These are phyloP conservation scores for Kobus ellipsiprymnus DNA, from an alignment of 2,113 vertebrate species.

Conservation along the genomic window DNA sequence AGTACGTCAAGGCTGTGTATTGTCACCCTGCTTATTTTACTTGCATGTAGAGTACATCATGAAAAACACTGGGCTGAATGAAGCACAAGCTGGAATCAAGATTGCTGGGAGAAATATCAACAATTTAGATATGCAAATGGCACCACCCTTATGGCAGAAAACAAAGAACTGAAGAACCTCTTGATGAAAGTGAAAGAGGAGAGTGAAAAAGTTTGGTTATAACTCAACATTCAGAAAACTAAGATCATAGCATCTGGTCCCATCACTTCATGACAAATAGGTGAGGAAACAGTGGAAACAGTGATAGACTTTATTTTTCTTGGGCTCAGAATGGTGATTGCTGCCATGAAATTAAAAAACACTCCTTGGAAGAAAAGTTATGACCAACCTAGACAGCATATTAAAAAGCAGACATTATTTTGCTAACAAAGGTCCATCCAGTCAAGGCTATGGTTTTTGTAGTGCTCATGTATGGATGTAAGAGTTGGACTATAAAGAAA, in stretches of 20 bases:
- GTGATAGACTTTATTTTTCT: neutral
- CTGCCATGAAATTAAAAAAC: neutral
- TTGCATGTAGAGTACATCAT: neutral
- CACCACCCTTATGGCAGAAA: neutral
- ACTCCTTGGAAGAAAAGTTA: neutral
- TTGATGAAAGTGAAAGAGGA: neutral
- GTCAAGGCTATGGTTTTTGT: neutral
- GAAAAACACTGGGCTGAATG: neutral
- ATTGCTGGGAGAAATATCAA: neutral
- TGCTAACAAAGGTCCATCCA: neutral
- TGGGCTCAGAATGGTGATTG: neutral
- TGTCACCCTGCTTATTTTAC: neutral
- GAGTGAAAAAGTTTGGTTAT: neutral
- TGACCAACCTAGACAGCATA: neutral
- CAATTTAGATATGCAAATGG: neutral
- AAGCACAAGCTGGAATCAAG: neutral
- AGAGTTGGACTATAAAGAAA: neutral
- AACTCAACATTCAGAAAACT: neutral
- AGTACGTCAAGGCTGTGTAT: neutral
- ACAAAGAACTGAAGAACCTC: neutral
- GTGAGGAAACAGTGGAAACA: neutral
- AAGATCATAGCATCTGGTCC: neutral
- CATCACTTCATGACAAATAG: neutral
- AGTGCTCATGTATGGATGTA: neutral
- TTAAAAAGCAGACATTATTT: neutral